Percentiles rank a stretch among this genome's conserved stretches.
Evolutionary conservation across 2,113 vertebrate genomes (phyloP).

Genomic region (Bucco capensis): DNA sequence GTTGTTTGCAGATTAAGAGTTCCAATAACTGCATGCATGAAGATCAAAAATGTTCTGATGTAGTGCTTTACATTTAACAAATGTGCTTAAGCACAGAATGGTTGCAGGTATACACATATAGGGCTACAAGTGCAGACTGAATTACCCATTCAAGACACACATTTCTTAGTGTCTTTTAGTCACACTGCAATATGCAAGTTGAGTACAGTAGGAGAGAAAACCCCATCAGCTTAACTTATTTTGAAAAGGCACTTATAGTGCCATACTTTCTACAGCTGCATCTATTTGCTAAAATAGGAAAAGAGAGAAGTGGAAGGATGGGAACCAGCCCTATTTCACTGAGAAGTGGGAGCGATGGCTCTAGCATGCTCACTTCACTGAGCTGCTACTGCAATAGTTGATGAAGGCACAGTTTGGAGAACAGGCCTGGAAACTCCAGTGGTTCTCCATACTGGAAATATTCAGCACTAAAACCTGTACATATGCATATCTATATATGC

Average conservation of each 20-base stretch:
- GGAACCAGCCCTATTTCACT: neutral
- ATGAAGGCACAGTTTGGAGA: neutral
- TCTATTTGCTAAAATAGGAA: neutral
- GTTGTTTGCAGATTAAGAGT: slow-evolving; percentile 8
- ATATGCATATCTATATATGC: accelerated
- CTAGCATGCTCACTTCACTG: accelerated
- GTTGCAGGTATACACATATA: neutral
- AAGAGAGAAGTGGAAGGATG: neutral
- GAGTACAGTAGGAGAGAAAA: neutral
- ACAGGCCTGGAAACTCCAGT: neutral
- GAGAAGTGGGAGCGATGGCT: neutral
- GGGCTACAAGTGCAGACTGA: neutral
- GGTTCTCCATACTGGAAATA: neutral
- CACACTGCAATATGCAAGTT: accelerated
- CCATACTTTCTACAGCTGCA: neutral
- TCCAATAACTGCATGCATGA: neutral
- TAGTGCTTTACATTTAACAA: neutral
- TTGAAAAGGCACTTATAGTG: neutral
- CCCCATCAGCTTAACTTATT: neutral
- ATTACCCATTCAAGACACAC: neutral
- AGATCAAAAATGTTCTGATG: neutral
- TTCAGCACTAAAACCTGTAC: neutral
- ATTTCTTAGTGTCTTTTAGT: neutral
- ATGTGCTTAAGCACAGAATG: neutral
- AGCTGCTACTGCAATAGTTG: neutral